phyloP scores from a whole-genome alignment of 2,888 invertebrate species.

The Stenichneumon culpator region DNA sequence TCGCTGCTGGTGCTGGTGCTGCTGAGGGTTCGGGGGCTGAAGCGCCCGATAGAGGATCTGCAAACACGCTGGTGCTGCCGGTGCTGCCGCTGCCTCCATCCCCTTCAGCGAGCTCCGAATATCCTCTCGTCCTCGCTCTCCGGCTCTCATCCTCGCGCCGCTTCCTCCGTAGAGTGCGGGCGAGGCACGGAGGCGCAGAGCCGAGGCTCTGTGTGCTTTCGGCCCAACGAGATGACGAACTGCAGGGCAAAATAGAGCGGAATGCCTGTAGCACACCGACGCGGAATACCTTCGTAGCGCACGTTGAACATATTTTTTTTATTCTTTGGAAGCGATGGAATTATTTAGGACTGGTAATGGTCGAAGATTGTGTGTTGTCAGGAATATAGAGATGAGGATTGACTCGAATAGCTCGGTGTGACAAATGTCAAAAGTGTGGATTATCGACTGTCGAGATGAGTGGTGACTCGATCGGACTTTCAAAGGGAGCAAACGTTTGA shows the following conservation, averaged over 20 bases:
- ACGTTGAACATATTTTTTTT: background rate
- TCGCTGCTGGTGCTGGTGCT: slow-evolving; percentile 31
- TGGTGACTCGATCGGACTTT: no score
- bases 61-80: slow-evolving; percentile 78
- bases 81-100: slow-evolving; percentile 70
- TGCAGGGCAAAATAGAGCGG: slow-evolving; percentile 81
- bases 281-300: background rate
- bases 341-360: background rate
- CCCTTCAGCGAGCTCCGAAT: slow-evolving; percentile 74
- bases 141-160: slow-evolving; percentile 57
- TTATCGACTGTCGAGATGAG: no score
- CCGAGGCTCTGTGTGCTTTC: slow-evolving; percentile 73
- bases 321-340: background rate
- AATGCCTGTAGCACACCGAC: slow-evolving; percentile 71
- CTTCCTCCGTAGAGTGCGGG: slow-evolving; percentile 52
- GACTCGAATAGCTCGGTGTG: no score
- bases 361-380: background rate
- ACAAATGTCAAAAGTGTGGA: no score
- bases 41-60: slow-evolving; percentile 83
- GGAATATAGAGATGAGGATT: background rate
- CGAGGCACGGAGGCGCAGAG: slow-evolving; percentile 53
- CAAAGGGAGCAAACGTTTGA: no score
- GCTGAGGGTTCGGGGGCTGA: slow-evolving; percentile 77
- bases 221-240: slow-evolving; percentile 83
- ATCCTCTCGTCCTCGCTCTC: slow-evolving; percentile 70